These are phyloP conservation scores for Babylonia areolata DNA, from an alignment of 1,140 invertebrate genomes.

Conservation along the genomic window DNA sequence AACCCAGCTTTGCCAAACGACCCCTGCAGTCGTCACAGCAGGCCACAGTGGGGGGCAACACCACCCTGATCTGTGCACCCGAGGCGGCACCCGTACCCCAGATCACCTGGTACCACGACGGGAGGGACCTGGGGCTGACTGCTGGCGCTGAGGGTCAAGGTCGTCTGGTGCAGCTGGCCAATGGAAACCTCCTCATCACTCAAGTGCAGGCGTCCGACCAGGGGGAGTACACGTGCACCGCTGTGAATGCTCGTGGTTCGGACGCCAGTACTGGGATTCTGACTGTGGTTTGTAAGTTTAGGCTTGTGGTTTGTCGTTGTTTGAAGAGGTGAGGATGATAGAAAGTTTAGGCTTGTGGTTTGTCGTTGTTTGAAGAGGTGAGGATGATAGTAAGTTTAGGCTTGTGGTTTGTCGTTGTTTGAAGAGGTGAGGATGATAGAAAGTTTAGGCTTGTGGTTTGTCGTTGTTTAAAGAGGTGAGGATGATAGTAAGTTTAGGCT, in stretches of 20 bases:
- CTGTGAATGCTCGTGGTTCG: constrained; percentile 64
- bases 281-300: constrained; percentile 61
- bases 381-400: no score
- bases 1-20: constrained; percentile 92
- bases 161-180: constrained; percentile 55
- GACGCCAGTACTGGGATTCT: constrained; percentile 53
- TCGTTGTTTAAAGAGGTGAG: no score
- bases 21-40: constrained; percentile 93
- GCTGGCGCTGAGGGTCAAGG: constrained; percentile 28
- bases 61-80: constrained; percentile 92
- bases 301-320: not conserved
- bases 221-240: constrained; percentile 74
- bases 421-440: no score
- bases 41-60: constrained; percentile 92
- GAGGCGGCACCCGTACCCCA: constrained; percentile 94
- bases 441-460: no score
- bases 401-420: no score
- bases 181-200: constrained; percentile 69
- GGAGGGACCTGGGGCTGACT: constrained; percentile 82
- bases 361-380: no score
- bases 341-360: no score
- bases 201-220: constrained; percentile 61
- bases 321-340: no score
- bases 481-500: no score
- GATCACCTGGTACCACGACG: constrained; percentile 94